These are phyloP conservation scores for Anableps anableps DNA, from an alignment of 2,797 vertebrate genomes.

Conservation along the genomic window DNA sequence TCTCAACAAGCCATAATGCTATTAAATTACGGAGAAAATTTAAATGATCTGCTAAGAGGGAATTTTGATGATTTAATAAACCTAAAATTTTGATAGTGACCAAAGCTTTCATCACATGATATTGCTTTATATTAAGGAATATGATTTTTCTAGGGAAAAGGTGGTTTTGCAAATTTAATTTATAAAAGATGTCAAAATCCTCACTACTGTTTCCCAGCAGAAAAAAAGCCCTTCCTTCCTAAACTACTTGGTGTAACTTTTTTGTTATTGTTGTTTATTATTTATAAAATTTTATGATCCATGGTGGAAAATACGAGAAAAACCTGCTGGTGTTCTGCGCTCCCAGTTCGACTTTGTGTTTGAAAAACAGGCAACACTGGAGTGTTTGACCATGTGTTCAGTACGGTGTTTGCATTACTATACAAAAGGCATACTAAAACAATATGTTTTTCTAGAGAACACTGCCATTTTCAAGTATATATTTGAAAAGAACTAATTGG, in stretches of 20 bases:
- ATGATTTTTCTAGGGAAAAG: not conserved
- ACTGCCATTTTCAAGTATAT: not conserved
- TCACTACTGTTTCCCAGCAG: not conserved
- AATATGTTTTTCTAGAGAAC: too few relatives aligned
- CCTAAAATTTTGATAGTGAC: not conserved
- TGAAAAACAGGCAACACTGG: not conserved
- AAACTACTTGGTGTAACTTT: not conserved
- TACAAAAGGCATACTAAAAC: too few relatives aligned
- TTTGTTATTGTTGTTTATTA: not conserved
- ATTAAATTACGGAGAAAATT: conserved; percentile 1
- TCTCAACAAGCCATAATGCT: conserved; percentile 8
- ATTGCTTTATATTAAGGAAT: not conserved
- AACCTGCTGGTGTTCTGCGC: not conserved
- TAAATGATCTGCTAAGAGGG: conserved; percentile 9
- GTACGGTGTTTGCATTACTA: too few relatives aligned
- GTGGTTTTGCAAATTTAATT: not conserved
- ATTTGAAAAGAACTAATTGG: too few relatives aligned
- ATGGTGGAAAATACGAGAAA: not conserved
- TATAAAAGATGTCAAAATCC: not conserved
- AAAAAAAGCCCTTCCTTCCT: not conserved
- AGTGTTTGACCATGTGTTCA: too few relatives aligned
- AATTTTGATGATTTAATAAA: not conserved
- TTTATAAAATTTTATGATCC: not conserved
- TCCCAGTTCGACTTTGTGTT: not conserved
- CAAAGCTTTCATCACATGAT: not conserved